Base-by-base conservation (phyloP, 2,113 vertebrate species). In the Alligator sinensis region DNA sequence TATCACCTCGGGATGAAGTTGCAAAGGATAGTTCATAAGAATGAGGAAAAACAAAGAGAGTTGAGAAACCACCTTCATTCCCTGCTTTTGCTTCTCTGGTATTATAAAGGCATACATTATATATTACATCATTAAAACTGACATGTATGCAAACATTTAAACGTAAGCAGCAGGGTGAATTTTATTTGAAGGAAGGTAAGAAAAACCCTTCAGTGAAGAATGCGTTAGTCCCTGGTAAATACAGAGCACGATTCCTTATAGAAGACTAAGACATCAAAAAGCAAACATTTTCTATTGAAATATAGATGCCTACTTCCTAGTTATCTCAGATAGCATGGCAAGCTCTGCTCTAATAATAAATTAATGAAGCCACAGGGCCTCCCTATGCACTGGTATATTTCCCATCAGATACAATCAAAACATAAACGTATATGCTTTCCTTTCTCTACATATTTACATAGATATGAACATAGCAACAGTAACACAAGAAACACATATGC, bases 311-410 rank as follows among this genome's bases (percentile, higher is more conserved):
- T 60, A 10, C 1, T 80, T 61, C 27, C 6, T 62, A 9, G 77
- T 83, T 93, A 57, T 55, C 21, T 90, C 30, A 79, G 54, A 83
- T 77, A 58, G 14, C 11, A 68, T 74, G 76, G 4, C 16, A 66
- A 91, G 6, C 38, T 82, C 11, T 61, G 58, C 34, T 24, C 14
- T 89, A 82, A 76, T 5, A 62, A 78, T n/a, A 77, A 80, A 87
- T 1, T 0, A 81, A 7, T 24, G 82, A 72, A 34, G 5, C 47
- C 10, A n/a, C 1, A 1, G 17, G 19, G 5, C 13, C 59, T 14
- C 34, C 17, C 64, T 74, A 3, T 16, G 54, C 4, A 24, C 14
- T 47, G 18, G 1, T 57, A 1, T 3, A 0, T 13, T 9, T 79
- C 30, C 24, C 6, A 84, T 30, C n/a, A 66, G 25, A 18, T 86